Base-by-base conservation (phyloP, 2,113 vertebrate genomes). In the Elaphurus davidianus region DNA sequence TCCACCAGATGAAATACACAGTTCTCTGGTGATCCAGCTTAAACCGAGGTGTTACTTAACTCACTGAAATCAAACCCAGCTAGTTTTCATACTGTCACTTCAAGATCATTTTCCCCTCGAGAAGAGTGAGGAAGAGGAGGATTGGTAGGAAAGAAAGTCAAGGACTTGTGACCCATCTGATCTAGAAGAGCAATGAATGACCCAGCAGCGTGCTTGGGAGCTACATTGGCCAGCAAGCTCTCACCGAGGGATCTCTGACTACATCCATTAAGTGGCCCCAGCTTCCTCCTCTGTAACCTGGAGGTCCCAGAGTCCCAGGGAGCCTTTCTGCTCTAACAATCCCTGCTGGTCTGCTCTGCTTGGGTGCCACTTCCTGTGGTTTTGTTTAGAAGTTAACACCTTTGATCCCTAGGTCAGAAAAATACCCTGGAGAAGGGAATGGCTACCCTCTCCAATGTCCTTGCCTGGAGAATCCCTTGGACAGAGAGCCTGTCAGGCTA, bases 191-290 rank as follows among this genome's bases (percentile, higher is more conserved):
- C 9, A 30, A 17, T 0, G n/a, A 27, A 17, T 1, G 40, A 54
- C 6, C 50, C 25, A 54, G 81, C 5, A 4, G 1, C 16, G 57
- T 30, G 11, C 15, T 4, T 14, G 10, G 40, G 3, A 23, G 1
- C 16, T 1, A 71, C 5, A 71, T 30, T 54, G 28, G 15, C 47
- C 28, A 8, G 23, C 21, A 0, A 0, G 2, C 15, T 25, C 59
- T 59, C 5, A 0, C 7, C 7, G 21, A 36, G 12, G 10, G 5
- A 27, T 47, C 52, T 23, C 57, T 40, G 19, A 28, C 21, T 50
- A 45, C 55, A 6, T 50, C 12, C 0, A 2, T 5, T 12, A 1
- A 0, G 78, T 36, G 17, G 17, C 19, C 3, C 3, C 9, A 7
- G 17, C 4, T 57, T 36, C 36, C 45, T 84, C 16, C 40, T 57